A percentile compares a stretch with the other conserved stretches of the same genome.
These are phyloP conservation scores for Gallinago media DNA, from an alignment of 2,113 vertebrate genomes.

Conservation along the genomic window DNA sequence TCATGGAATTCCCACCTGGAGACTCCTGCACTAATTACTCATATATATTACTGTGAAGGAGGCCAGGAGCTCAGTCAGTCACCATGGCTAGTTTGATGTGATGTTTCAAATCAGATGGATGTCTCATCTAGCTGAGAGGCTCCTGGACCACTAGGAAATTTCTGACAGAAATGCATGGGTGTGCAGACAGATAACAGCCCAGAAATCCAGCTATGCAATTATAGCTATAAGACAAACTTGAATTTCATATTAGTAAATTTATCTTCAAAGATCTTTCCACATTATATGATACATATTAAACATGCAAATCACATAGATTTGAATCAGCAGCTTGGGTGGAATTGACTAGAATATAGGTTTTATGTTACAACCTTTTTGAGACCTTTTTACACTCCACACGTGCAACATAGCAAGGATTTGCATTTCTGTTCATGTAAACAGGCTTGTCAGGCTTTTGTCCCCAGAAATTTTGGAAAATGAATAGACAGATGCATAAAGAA, in stretches of 20 bases:
- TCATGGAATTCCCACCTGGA: not conserved
- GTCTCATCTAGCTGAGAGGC: not conserved
- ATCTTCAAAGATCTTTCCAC: not conserved
- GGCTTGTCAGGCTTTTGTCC: not conserved
- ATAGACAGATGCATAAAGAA: not conserved
- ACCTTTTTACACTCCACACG: not conserved
- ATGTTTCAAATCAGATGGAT: not conserved
- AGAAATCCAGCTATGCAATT: not conserved
- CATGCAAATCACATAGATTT: not conserved
- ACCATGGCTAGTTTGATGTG: not conserved
- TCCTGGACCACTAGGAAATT: not conserved
- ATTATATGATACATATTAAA: not conserved
- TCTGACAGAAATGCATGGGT: not conserved
- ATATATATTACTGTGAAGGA: not conserved
- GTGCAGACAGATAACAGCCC: not conserved
- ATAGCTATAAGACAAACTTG: not conserved
- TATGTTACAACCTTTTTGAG: not conserved
- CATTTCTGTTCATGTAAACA: not conserved
- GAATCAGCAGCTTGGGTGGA: not conserved
- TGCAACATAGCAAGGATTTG: not conserved
- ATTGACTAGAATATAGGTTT: not conserved
- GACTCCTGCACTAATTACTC: not conserved
- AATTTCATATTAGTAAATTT: not conserved
- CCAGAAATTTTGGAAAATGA: not conserved
- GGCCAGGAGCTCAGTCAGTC: not conserved